Evolutionary conservation across 2,888 invertebrate species (phyloP).

Genomic region (Pomacea canaliculata): DNA sequence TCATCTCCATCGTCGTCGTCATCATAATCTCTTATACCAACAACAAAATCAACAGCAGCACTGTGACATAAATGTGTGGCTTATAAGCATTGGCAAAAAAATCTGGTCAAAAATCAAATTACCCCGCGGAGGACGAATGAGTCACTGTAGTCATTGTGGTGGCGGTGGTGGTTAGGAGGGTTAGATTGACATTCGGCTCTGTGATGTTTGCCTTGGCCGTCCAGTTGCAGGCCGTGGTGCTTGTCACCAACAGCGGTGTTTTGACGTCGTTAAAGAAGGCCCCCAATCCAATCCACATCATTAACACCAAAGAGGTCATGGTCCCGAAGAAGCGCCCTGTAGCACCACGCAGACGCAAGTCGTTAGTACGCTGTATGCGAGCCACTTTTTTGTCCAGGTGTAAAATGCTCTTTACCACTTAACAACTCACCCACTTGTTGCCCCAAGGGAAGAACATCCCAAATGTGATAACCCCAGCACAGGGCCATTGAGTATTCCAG

Average conservation of each 20-base stretch:
- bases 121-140: background rate
- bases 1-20: too few relatives aligned
- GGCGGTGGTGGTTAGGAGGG: conserved; percentile 13
- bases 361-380: background rate
- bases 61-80: too few relatives aligned
- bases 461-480: conserved; percentile 66
- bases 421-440: conserved; percentile 58
- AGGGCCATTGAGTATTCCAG: conserved; percentile 69
- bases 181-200: background rate
- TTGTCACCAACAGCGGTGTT: conserved; percentile 18
- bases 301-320: conserved; percentile 29
- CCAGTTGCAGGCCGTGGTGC: conserved; percentile 33
- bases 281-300: conserved; percentile 38
- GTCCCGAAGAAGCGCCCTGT: conserved; percentile 37
- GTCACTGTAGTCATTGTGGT: background rate
- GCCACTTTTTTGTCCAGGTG: too few relatives aligned
- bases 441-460: conserved; percentile 74
- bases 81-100: too few relatives aligned
- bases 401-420: too few relatives aligned
- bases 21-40: too few relatives aligned
- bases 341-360: background rate
- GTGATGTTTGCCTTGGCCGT: conserved; percentile 9
- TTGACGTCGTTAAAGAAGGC: conserved; percentile 33
- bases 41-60: too few relatives aligned
- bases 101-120: too few relatives aligned